Conservation (phyloP, 2,797 vertebrate genomes). For the Eulemur mongoz region DNA sequence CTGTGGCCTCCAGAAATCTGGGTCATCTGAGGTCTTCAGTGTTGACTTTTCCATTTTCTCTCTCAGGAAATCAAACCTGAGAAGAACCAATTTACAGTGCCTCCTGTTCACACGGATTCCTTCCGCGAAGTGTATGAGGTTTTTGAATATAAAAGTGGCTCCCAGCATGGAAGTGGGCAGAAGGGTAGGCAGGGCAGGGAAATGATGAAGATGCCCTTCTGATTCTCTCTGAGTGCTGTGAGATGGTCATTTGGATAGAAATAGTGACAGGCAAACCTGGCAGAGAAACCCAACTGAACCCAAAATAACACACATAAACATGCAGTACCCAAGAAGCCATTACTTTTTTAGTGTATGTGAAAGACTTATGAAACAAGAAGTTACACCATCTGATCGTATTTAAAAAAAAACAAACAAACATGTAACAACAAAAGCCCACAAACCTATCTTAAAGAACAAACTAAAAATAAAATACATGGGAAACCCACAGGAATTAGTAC, state of each 20-base stretch:
- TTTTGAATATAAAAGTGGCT: conserved; percentile 14
- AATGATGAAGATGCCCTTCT: conserved; percentile 28
- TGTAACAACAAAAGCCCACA: background rate
- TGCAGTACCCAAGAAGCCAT: background rate
- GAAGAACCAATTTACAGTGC: conserved; percentile 50
- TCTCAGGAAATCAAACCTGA: conserved; percentile 55
- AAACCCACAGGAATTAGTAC: background rate
- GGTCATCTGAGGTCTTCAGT: background rate
- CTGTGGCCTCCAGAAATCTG: background rate
- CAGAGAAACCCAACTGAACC: conserved; percentile 8
- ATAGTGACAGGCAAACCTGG: background rate
- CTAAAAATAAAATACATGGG: background rate
- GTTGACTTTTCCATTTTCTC: conserved; percentile 56
- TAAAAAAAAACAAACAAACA: background rate
- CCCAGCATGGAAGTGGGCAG: conserved; percentile 37
- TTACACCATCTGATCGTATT: background rate
- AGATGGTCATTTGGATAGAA: conserved; percentile 55
- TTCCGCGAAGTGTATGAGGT: background rate
- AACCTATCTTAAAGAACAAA: background rate
- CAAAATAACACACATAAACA: conserved; percentile 28
- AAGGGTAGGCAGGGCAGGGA: background rate
- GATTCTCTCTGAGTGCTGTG: background rate
- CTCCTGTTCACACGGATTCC: background rate
- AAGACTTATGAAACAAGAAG: conserved; percentile 10
- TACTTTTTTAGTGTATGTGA: background rate